phyloP scores from a whole-genome alignment of 1,140 invertebrate genomes.

The Aphis gossypii region DNA sequence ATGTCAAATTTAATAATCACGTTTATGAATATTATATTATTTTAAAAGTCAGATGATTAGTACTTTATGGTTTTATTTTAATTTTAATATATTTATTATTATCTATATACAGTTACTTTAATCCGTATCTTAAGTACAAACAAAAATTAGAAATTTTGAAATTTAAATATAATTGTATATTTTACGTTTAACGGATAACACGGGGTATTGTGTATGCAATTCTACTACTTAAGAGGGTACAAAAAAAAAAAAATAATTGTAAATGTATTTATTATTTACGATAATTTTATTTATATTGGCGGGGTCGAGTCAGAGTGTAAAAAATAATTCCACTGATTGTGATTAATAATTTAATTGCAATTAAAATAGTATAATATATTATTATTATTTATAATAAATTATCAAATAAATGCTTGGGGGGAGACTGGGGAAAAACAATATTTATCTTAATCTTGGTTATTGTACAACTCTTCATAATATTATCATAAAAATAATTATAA shows the following conservation, averaged over 20 bases:
- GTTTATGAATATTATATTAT: neutral
- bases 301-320: neutral
- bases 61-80: neutral
- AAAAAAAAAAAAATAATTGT: neutral
- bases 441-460: neutral
- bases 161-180: too few species aligned
- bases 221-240: neutral
- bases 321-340: neutral
- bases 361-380: neutral
- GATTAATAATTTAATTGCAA: neutral
- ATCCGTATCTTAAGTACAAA: too few species aligned
- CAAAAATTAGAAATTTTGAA: too few species aligned
- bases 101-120: too few species aligned
- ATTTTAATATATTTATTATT: neutral
- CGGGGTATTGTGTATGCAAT: constrained; percentile 38
- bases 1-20: neutral
- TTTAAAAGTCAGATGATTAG: neutral
- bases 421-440: neutral
- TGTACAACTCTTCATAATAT: neutral
- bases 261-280: neutral
- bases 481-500: neutral
- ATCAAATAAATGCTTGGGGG: neutral
- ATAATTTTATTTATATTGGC: neutral
- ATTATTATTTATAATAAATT: neutral
- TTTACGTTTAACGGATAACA: neutral